phyloP scores from a whole-genome alignment of 2,797 vertebrate genomes.

The Rhinatrema bivittatum region DNA sequence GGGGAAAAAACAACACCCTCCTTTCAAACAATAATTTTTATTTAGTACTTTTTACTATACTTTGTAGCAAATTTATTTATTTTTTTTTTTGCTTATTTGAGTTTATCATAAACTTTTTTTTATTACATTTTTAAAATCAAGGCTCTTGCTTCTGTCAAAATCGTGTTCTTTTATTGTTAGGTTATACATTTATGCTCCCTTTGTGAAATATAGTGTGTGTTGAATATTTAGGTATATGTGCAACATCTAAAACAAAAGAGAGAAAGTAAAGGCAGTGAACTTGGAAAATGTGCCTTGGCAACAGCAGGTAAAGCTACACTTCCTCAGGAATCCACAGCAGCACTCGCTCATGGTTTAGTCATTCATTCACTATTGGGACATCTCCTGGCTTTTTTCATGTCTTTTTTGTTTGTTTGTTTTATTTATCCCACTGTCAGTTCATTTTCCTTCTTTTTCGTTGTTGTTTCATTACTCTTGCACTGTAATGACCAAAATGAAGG shows the following conservation, averaged over 20 bases:
- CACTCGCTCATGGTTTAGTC: conserved; percentile 51
- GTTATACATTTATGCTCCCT: conserved; percentile 63
- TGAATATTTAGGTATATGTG: conserved; percentile 57
- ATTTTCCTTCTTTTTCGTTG: conserved; percentile 13
- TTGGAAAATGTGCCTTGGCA: conserved; percentile 60
- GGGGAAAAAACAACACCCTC: conserved; percentile 56
- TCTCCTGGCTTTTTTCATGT: conserved; percentile 24
- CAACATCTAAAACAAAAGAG: conserved; percentile 63
- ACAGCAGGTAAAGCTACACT: conserved; percentile 66
- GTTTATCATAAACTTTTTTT: conserved; percentile 72
- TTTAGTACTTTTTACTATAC: conserved; percentile 82
- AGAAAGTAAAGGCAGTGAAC: conserved; percentile 73
- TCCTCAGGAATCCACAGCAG: conserved; percentile 51
- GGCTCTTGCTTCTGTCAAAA: conserved; percentile 61
- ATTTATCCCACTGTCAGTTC: conserved; percentile 31
- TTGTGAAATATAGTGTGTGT: conserved; percentile 54
- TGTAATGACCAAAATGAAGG: conserved; percentile 55
- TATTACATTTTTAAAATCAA: conserved; percentile 76
- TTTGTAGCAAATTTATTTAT: conserved; percentile 83
- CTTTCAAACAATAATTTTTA: conserved; percentile 91
- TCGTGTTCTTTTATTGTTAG: conserved; percentile 37
- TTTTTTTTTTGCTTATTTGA: conserved; percentile 77
- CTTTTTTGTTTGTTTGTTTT: conserved; percentile 7
- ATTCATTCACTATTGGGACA: conserved; percentile 1
- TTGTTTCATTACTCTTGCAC: conserved; percentile 28